phyloP scores from a whole-genome alignment of 53 echinoderm and acorn worm species.

The Patiria pectinifera region DNA sequence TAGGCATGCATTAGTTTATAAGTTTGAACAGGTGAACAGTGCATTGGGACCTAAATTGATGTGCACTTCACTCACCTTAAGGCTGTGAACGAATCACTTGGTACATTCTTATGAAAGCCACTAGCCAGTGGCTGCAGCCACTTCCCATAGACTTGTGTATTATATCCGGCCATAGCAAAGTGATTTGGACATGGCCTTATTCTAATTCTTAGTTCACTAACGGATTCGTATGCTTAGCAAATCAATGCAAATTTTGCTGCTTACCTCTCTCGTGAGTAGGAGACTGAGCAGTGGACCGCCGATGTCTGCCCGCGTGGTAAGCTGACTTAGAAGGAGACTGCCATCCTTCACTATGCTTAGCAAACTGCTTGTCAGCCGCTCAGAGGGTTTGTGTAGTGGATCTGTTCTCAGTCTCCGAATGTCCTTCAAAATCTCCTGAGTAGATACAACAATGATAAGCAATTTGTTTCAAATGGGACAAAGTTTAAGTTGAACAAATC shows the following conservation, averaged over 20 bases:
- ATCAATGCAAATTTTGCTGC: background rate
- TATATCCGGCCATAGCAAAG: too few species aligned
- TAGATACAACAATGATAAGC: background rate
- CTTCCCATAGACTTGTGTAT: background rate
- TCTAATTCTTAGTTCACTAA: too few species aligned
- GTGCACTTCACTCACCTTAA: too few species aligned
- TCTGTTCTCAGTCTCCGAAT: conserved; percentile 38
- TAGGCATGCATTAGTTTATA: too few species aligned
- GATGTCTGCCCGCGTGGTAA: conserved; percentile 23
- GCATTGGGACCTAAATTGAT: too few species aligned
- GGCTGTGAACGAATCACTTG: too few species aligned
- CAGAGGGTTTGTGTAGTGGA: conserved; percentile 10
- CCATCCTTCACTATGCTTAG: conserved; percentile 6
- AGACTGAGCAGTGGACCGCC: conserved; percentile 48
- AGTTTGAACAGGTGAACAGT: too few species aligned
- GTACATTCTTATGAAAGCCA: too few species aligned
- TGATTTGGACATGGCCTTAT: too few species aligned
- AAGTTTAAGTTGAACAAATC: background rate
- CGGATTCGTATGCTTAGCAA: too few species aligned
- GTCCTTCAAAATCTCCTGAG: conserved; percentile 44
- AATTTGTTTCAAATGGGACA: background rate
- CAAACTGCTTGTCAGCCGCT: background rate
- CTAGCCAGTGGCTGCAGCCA: background rate
- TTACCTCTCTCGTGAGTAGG: conserved; percentile 63
- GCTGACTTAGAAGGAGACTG: background rate